Conservation (phyloP, 2,113 vertebrate genomes). For the Zosterops borbonicus region DNA sequence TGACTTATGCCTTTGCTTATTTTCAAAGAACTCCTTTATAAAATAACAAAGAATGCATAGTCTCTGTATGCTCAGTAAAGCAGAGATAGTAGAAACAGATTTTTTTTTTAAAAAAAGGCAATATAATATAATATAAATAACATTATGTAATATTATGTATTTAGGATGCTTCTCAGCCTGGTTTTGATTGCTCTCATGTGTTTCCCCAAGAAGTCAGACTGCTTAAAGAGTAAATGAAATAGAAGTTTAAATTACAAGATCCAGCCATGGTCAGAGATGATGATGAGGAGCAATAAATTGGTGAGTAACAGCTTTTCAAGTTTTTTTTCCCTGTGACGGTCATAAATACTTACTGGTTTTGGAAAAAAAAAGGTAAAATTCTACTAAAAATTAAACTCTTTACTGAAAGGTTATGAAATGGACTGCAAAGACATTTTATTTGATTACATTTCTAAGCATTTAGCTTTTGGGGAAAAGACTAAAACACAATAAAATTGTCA, state of each 20-base stretch:
- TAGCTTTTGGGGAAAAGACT: not conserved
- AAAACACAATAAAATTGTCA: not conserved
- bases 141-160: not conserved
- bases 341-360: not conserved
- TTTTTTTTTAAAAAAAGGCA: not conserved
- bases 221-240: not conserved
- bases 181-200: not conserved
- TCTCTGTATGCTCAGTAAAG: not conserved
- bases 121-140: not conserved
- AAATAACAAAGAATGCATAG: not conserved
- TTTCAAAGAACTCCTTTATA: slow-evolving; percentile 2
- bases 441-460: not conserved
- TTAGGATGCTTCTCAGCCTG: not conserved
- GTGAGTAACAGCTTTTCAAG: not conserved
- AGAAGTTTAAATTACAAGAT: not conserved
- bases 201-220: not conserved
- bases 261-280: not conserved
- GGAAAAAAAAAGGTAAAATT: not conserved
- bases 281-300: not conserved
- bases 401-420: not conserved
- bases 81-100: not conserved
- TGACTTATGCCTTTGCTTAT: slow-evolving; percentile 30
- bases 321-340: not conserved
- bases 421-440: not conserved
- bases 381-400: not conserved